Evolutionary conservation across 1,140 invertebrate species (phyloP).

Genomic region (Conus ventricosus): DNA sequence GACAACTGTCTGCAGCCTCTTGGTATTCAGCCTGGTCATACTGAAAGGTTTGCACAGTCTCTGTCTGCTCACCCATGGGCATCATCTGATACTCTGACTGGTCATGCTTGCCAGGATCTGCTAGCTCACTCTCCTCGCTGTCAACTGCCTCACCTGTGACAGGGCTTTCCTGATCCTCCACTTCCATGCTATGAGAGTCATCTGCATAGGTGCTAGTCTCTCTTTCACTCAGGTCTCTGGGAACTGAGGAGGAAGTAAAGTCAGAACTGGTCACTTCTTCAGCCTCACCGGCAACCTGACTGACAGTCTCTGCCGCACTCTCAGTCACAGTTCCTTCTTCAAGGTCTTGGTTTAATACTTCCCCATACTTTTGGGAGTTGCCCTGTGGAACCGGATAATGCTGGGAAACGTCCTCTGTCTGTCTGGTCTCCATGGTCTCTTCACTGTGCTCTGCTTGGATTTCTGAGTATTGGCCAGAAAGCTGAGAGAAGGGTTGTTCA

Average conservation of each 20-base stretch:
- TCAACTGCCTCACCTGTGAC: background rate
- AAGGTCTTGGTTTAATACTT: background rate
- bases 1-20: too few species aligned
- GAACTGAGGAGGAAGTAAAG: background rate
- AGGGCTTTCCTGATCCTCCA: background rate
- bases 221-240: background rate
- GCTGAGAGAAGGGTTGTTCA: background rate
- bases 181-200: background rate
- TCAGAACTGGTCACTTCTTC: constrained; percentile 9
- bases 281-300: background rate
- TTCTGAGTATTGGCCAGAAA: background rate
- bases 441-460: background rate
- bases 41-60: background rate
- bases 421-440: background rate
- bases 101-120: background rate
- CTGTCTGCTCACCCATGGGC: background rate
- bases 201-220: background rate
- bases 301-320: background rate
- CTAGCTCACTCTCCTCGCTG: background rate
- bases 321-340: background rate
- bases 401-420: background rate
- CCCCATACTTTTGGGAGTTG: background rate
- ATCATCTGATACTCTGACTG: background rate
- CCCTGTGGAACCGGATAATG: background rate
- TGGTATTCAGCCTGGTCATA: too few species aligned